Base-by-base conservation (phyloP, 1,140 invertebrate species). In the Sinella curviseta region DNA sequence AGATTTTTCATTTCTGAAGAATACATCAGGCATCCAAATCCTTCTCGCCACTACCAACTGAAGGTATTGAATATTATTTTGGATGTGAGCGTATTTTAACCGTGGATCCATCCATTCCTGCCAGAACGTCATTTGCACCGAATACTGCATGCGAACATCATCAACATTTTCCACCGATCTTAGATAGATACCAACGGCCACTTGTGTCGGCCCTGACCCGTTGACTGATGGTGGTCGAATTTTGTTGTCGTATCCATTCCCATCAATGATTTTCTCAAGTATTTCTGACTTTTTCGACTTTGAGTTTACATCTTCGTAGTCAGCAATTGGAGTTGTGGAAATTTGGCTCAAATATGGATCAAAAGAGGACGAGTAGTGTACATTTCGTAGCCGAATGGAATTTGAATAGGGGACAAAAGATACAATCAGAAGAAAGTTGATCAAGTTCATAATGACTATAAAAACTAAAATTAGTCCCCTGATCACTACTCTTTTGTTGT, bases 21-120 rank as follows among this genome's bases (percentile, higher is more conserved):
- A 82, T 20, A 82, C 14, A 26, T 82, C 81, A 0, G 81, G 81
- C 34, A 35, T 78, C 81, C 81, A 80, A 54, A 82, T 80, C 28
- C 55, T 24, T 0, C 57, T 24, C 1, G 60, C 74, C 0, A 33
- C 24, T 1, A 54, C 24, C 0, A 80, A 33, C 55, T 77, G 76
- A 8, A 82, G 33, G 31, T 77, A 78, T 31, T 48, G 1, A 33
- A 78, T 74, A 70, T 79, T 78, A 1, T 70, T 60, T 26, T 79
- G 54, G 67, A 81, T 76, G 16, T 77, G 74, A 16, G 24, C 1
- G 60, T 70, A 82, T 77, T 55, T 75, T 16, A 80, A 36, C 31
- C 81, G 26, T 30, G 35, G n/a, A 55, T 82, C 81, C 0, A 54
- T 4, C 81, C 81, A 82, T 48, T 80, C 54, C 34, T 77, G 78